Evolutionary conservation across 2,797 vertebrate genomes (phyloP), one percentile per base, ranked within the genome.

Genomic region (Anas bahamensis): DNA sequence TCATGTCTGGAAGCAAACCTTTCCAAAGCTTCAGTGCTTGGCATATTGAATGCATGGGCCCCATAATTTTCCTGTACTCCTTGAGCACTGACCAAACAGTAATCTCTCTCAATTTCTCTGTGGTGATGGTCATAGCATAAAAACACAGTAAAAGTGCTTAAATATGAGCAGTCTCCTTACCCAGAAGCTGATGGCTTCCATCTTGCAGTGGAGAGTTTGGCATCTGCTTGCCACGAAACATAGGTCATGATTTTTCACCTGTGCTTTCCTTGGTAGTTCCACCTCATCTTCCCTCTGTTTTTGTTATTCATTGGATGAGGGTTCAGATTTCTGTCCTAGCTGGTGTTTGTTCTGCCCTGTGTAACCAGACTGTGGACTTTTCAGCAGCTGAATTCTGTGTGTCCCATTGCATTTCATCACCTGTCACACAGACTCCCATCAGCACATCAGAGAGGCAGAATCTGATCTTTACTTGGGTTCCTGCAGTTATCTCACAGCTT

Each of bases 361-460:
- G 6, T 13, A 53, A 71, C 24, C 14, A 65, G 46, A 16, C 28
- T 9, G 15, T 39, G 56, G 39, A 10, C 29, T 53, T 56, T 35
- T 33, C 16, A 53, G 33, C 39, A 78, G 4, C 15, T 50, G 31
- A 4, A 0, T 53, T 48, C 19, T 17, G 3, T 16, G 14, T 33
- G 22, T 57, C 57, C 44, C 42, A 64, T 42, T 1, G 1, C 1
- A 0, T 21, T 33, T 63, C 17, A 7, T 35, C 21, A 3, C 29
- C 71, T 65, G 41, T 29, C 37, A 18, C 0, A 3, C 29, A 28
- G 23, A 24, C 41, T 79, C 33, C 53, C 3, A 1, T 31, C 28
- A 70, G 52, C 60, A 39, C 2, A 33, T 23, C 50, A 29, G 14
- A 35, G 26, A 5, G 9, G 31, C 31, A 74, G 19, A 14, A 60